These are phyloP conservation scores for Australoheros facetus DNA, from an alignment of 2,797 vertebrate species.

Conservation along the genomic window DNA sequence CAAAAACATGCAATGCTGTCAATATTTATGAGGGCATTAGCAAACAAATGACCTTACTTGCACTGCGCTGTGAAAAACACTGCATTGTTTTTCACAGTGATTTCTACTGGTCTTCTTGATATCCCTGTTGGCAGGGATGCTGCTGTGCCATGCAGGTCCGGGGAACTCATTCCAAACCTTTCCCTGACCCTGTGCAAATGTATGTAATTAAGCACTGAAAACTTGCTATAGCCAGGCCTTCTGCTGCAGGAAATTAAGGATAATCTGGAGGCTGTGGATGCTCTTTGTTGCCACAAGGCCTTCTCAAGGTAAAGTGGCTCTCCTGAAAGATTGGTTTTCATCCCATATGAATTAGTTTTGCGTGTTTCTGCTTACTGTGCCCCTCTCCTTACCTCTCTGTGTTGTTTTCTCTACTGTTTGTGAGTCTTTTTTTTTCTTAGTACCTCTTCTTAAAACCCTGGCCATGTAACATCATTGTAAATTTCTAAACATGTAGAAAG, in stretches of 20 bases:
- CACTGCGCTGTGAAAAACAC: neutral
- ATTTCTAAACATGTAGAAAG: neutral
- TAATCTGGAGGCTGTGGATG: conserved; percentile 68
- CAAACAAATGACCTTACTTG: neutral
- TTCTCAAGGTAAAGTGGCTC: conserved; percentile 68
- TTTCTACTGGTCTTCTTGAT: neutral
- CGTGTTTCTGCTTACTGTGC: conserved; percentile 42
- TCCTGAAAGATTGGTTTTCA: conserved; percentile 58
- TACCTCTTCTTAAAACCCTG: neutral
- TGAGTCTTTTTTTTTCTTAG: conserved; percentile 24
- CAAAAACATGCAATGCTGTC: neutral
- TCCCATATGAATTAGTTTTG: conserved; percentile 62
- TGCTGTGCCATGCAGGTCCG: conserved; percentile 13
- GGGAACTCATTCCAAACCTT: conserved; percentile 42
- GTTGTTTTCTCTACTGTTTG: conserved; percentile 35
- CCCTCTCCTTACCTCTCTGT: conserved; percentile 39
- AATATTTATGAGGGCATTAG: neutral
- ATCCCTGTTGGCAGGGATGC: conserved; percentile 1
- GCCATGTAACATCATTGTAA: conserved; percentile 8
- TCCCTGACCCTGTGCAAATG: conserved; percentile 55
- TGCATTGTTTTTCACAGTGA: neutral
- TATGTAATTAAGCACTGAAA: conserved; percentile 65
- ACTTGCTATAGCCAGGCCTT: conserved; percentile 41
- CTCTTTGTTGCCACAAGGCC: conserved; percentile 68
- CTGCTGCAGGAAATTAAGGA: conserved; percentile 77